Base-by-base conservation (phyloP, 2,888 invertebrate species). In the Nemapogon koenigi region DNA sequence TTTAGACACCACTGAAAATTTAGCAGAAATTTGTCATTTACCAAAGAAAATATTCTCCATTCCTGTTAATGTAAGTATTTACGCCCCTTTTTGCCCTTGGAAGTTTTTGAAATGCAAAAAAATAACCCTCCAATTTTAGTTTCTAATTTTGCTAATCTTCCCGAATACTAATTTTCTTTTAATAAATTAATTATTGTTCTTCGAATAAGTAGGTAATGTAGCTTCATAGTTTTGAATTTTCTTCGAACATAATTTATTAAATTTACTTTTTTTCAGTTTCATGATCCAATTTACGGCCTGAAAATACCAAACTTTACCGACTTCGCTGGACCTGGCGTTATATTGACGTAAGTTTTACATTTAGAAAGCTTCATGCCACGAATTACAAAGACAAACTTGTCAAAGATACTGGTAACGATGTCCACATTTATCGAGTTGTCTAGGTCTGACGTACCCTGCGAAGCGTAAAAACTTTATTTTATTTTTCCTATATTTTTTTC, bases 261-360 rank as follows among this genome's bases (percentile, higher is more conserved):
- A 7, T 10, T 7, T 7, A 6, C 10, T 33, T 6, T 33, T 73
- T 68, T 49, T 30, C 62, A 90, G 83, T 88, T 88, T 60, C 72
- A 87, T 46, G 57, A 75, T 0, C 92, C 93, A 1, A 68, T 94
- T 31, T 94, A 90, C 52, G 94, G 94, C 2, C 78, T 86, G 37
- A 60, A 67, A 17, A 76, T 86, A 38, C 91, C 94, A 0, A 91
- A 91, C 55, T 95, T 97, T 56, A 95, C 94, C 0, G 94, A 96
- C 59, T 97, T 96, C 58, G 95, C 95, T 41, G 95, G 95, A 2
- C 96, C 96, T 2, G 96, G 96, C 43, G 86, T 96, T 33, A 90
- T 95, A 49, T 66, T 96, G 36, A 92, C 92, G 90, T 90, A 59
- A 84, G 85, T 81, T 35, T 39, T 39, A 44, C n/a, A n/a, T n/a